Evolutionary conservation across 37 sponge, comb jelly and placozoan species (phyloP), one percentile per base, ranked within the genome.

Genomic region (Sycon ciliatum): DNA sequence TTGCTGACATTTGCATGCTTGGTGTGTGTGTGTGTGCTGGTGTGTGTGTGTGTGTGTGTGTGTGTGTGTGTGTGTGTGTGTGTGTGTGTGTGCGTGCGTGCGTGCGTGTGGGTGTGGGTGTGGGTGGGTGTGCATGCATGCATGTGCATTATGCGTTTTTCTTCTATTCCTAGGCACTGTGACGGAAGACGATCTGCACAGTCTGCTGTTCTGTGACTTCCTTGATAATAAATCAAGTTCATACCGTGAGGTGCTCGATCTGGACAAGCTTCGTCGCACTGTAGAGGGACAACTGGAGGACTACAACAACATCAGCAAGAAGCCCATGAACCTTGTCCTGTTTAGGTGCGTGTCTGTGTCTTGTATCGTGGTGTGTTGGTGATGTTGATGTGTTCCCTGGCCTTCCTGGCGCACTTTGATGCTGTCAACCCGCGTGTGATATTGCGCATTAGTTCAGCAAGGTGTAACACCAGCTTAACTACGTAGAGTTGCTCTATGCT

Each of bases 131-230:
- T n/a, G n/a, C n/a, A n/a, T n/a, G n/a, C n/a, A n/a, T n/a, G n/a
- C n/a, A n/a, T n/a, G n/a, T n/a, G n/a, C n/a, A n/a, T n/a, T n/a
- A n/a, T n/a, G n/a, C n/a, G 28, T 38, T 20, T 71, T 36, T 55
- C 36, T 56, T 52, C 58, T 3, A 13, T 53, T 42, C 26, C n/a
- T 62, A 86, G 86, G 86, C 22, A 57, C 74, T 22, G 89, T 93
- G 3, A 86, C 89, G 56, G 92, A 91, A 39, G 98, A 96, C 75
- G 93, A 96, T 64, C 65, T 96, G 28, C 67, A 89, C 3, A 85
- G 86, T 76, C 80, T 96, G 74, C 83, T 96, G 83, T 96, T 87
- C 76, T 96, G 98, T 74, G 92, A 96, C 75, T 96, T 91, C 77
- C 79, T 84, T 29, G 93, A 96, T 65, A 89, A 92, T 34, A 96